Evolutionary conservation across 1,140 invertebrate genomes (phyloP).

Genomic region (Ptiloglossa arizonensis): DNA sequence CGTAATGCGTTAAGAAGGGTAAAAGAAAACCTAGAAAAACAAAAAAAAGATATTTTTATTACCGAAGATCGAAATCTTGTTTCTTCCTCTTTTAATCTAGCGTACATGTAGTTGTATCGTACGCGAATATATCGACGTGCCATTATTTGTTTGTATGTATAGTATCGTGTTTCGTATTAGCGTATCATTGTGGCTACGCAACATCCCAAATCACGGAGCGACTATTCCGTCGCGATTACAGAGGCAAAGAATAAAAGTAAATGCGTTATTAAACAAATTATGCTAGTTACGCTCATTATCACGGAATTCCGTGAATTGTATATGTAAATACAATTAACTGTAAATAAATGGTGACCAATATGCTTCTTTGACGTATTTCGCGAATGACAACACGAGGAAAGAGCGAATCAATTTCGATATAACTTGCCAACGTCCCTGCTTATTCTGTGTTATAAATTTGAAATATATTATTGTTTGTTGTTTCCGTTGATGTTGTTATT

Average conservation of each 20-base stretch:
- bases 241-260: not conserved
- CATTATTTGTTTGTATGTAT: conserved; percentile 1
- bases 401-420: not conserved
- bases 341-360: not conserved
- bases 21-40: not conserved
- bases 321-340: not conserved
- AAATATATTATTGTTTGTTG: conserved; percentile 14
- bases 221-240: not conserved
- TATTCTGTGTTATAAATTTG: not conserved
- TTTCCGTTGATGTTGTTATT: conserved; percentile 1
- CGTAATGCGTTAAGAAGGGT: not conserved
- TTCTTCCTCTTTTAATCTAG: not conserved
- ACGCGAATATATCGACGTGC: not conserved
- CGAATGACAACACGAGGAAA: not conserved
- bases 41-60: conserved; percentile 12
- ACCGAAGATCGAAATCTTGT: not conserved
- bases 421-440: not conserved
- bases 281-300: not conserved
- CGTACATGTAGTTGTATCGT: not conserved
- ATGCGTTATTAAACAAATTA: not conserved
- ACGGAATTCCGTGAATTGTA: not conserved
- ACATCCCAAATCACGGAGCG: not conserved
- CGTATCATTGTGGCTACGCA: not conserved
- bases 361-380: not conserved
- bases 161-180: conserved; percentile 3